Conservation (phyloP, 1,140 invertebrate species). For the Macrobrachium nipponense region DNA sequence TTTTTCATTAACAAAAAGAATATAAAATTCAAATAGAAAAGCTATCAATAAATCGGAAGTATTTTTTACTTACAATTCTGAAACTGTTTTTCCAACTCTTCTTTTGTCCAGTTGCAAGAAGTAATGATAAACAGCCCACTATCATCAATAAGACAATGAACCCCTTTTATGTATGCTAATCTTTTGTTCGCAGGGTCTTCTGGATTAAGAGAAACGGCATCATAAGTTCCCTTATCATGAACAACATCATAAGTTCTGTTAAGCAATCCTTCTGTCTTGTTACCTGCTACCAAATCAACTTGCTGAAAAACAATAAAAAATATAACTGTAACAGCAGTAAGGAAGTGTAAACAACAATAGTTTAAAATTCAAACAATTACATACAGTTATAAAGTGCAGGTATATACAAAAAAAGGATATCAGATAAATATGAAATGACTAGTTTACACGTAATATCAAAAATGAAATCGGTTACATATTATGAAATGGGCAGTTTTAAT, state of each 20-base stretch:
- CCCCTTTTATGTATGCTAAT: constrained; percentile 77
- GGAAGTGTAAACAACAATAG: not conserved
- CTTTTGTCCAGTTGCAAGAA: constrained; percentile 94
- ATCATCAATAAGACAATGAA: constrained; percentile 71
- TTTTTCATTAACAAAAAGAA: too few species aligned
- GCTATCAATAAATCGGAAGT: not conserved
- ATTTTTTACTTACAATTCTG: constrained; percentile 69
- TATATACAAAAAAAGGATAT: too few species aligned
- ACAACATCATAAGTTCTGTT: constrained; percentile 74
- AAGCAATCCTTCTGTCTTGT: constrained; percentile 54
- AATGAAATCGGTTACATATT: too few species aligned
- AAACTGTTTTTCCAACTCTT: constrained; percentile 83
- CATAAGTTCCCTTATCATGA: constrained; percentile 94
- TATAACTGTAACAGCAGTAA: not conserved
- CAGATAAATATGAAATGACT: too few species aligned
- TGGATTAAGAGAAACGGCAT: constrained; percentile 87
- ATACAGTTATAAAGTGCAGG: too few species aligned
- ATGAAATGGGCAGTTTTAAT: too few species aligned
- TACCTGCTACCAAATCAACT: constrained; percentile 32
- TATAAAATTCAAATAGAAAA: not conserved
- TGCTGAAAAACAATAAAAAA: constrained; percentile 18
- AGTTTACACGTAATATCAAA: too few species aligned
- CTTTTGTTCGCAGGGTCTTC: constrained; percentile 76
- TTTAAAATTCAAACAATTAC: too few species aligned
- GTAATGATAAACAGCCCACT: constrained; percentile 84